Evolutionary conservation across 2,113 vertebrate genomes (phyloP).

Genomic region (Ochotona curzoniae): DNA sequence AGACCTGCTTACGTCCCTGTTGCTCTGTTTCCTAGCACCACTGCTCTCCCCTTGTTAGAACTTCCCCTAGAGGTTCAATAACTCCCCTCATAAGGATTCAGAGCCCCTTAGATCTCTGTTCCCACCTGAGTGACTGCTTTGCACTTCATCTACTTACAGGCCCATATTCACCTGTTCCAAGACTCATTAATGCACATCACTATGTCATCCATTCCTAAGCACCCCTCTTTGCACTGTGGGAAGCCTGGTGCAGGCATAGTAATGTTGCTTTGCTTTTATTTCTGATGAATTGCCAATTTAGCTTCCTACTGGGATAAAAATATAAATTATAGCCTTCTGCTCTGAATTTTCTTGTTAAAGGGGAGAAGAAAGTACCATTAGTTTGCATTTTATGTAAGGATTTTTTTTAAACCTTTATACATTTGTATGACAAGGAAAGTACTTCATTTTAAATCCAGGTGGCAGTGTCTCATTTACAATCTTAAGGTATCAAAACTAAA

Average conservation of each 20-base stretch:
- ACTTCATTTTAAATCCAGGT: slow-evolving; percentile 40
- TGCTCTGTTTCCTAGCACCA: neutral
- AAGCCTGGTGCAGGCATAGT: neutral
- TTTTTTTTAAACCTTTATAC: neutral
- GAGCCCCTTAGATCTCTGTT: neutral
- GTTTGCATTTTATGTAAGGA: slow-evolving; percentile 21
- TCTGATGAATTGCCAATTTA: slow-evolving; percentile 15
- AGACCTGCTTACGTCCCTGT: neutral
- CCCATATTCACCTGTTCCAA: neutral
- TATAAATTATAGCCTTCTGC: neutral
- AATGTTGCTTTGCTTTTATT: slow-evolving; percentile 6
- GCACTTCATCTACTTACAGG: neutral
- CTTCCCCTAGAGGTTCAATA: neutral
- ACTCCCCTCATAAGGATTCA: neutral
- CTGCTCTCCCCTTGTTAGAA: neutral
- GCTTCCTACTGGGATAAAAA: slow-evolving; percentile 13
- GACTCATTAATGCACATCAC: neutral
- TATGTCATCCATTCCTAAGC: neutral
- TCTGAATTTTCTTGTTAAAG: neutral
- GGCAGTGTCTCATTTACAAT: neutral
- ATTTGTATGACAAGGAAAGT: neutral
- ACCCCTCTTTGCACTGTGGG: neutral
- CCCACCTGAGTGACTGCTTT: neutral
- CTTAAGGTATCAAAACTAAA: neutral
- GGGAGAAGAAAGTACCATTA: neutral